Conservation (phyloP, 1,140 invertebrate species). For the Agraylea sexmaculata region DNA sequence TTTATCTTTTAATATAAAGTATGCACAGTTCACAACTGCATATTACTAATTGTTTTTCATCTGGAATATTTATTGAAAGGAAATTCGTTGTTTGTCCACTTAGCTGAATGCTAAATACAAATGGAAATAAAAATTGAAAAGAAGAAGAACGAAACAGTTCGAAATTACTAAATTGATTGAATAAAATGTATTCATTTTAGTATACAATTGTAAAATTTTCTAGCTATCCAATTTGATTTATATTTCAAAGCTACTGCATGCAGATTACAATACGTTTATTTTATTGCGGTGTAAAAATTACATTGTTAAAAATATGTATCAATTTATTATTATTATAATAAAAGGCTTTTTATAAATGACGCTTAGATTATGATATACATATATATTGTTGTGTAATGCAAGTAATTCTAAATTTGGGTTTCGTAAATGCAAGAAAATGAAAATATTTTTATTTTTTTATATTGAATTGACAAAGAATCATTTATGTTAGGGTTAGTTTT, state of each 20-base stretch:
- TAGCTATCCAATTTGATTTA: not conserved
- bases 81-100: not conserved
- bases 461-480: too few relatives aligned
- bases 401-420: too few relatives aligned
- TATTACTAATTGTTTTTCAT: not conserved
- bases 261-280: not conserved
- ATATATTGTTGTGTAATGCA: too few relatives aligned
- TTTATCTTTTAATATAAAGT: not conserved
- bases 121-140: not conserved
- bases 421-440: too few relatives aligned
- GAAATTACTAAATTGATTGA: not conserved
- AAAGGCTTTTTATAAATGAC: too few relatives aligned
- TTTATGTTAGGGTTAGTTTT: too few relatives aligned
- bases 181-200: not conserved
- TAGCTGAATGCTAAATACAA: not conserved
- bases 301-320: not conserved
- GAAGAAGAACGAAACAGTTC: not conserved
- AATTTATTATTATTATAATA: not conserved
- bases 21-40: slow-evolving; percentile 7
- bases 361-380: too few relatives aligned
- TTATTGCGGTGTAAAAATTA: slow-evolving; percentile 1
- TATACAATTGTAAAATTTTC: not conserved
- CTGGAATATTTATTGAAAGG: not conserved
- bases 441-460: too few relatives aligned
- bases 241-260: not conserved